Conservation (phyloP, 2,113 vertebrate genomes). For the Bubo blakistoni region DNA sequence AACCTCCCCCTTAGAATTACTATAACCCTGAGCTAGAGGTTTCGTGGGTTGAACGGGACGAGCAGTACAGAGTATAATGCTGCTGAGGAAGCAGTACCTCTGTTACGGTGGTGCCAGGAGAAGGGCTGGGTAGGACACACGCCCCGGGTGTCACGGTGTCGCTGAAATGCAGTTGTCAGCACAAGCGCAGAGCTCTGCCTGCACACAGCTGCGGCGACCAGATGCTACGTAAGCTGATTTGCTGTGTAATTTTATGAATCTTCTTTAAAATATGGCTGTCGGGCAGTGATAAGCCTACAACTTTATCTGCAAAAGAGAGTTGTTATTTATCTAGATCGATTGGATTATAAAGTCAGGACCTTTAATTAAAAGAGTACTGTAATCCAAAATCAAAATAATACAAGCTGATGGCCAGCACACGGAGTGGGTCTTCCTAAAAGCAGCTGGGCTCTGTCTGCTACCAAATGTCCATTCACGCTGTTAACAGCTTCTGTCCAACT, state of each 20-base stretch:
- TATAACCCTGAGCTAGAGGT: not conserved
- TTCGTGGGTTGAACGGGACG: not conserved
- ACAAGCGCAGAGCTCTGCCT: not conserved
- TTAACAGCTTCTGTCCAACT: not conserved
- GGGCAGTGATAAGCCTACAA: slow-evolving; percentile 12
- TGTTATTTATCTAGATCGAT: slow-evolving; percentile 43
- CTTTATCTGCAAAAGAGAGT: not conserved
- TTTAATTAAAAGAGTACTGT: not conserved
- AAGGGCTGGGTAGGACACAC: not conserved
- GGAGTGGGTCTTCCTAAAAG: not conserved
- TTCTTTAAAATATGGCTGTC: slow-evolving; percentile 4
- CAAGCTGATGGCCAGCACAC: not conserved
- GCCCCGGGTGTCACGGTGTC: not conserved
- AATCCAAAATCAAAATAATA: slow-evolving; percentile 10
- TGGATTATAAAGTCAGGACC: slow-evolving; percentile 25
- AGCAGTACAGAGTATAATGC: not conserved
- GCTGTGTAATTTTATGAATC: not conserved
- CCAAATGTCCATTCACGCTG: not conserved
- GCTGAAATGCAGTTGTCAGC: not conserved
- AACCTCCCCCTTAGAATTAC: not conserved
- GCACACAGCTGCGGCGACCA: not conserved
- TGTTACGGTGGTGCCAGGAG: not conserved
- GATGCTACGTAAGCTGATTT: not conserved
- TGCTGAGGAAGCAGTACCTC: not conserved
- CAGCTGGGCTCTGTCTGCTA: not conserved